Base-by-base conservation (phyloP, 2,797 vertebrate genomes). In the Scolopax rusticola region DNA sequence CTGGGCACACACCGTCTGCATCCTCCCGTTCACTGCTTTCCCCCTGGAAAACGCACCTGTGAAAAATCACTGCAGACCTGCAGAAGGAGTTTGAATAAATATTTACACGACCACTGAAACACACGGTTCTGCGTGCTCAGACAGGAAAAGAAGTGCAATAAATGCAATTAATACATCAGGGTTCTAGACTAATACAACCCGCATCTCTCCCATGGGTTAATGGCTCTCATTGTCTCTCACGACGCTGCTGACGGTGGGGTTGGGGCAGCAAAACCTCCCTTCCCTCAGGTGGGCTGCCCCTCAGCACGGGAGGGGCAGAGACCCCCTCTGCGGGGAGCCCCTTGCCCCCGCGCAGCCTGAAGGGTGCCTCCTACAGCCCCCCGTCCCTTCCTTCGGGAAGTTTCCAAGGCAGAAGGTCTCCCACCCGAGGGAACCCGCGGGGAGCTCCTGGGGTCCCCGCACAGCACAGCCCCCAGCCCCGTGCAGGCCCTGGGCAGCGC, bases 351-450 rank as follows among this genome's bases (percentile, higher is more conserved):
- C 19, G 47, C 23, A 11, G 33, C 41, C 48, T 6, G 57, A 4
- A 8, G 40, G 57, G 40, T 20, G 64, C 53, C 53, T 57, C 30
- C 36, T 3, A 0, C 51, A 19, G 70, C 11, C 23, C 60, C 53
- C 59, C 12, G 1, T 7, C 54, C 50, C 21, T 36, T 15, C 28
- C 6, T 33, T 30, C 6, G 5, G 30, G n/a, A 32, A 27, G 45
- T 4, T 63, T 27, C 73, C 9, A 5, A 2, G 10, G 36, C 68
- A n/a, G 60, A 7, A 17, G 15, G 14, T 36, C 45, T 87, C 41
- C 54, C 47, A n/a, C 33, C 59, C 4, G 4, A 51, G 36, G 8
- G 10, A 4, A 1, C 5, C 40, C 27, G 2, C 0, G 0, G 15
- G 32, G 17, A 67, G 51, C 15, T 54, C 8, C 27, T 23, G 43